Percentiles rank a stretch among this genome's conserved stretches.
These are phyloP conservation scores for Nemotelus nigrinus DNA, from an alignment of 2,888 invertebrate genomes.

Conservation along the genomic window DNA sequence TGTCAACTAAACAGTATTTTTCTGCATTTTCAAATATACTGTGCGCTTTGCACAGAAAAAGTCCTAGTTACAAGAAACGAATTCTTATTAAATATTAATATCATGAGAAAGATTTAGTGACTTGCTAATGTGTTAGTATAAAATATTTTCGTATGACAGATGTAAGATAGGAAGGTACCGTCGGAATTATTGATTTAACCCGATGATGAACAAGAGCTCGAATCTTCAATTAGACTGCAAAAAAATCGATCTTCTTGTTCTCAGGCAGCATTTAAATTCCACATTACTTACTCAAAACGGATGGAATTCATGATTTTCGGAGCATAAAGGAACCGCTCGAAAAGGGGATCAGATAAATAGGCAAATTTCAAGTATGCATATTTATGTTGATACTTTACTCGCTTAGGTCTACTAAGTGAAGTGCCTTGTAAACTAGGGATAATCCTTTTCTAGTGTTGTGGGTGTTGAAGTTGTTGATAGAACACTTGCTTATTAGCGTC, in stretches of 20 bases:
- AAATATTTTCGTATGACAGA: not conserved
- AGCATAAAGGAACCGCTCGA: no score
- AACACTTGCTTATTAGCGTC: slow-evolving; percentile 8
- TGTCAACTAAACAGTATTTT: slow-evolving; percentile 50
- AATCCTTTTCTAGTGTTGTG: slow-evolving; percentile 43
- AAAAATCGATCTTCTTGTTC: no score
- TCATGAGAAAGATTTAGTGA: slow-evolving; percentile 31
- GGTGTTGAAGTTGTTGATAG: slow-evolving; percentile 10
- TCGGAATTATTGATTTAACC: no score
- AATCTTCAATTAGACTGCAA: no score
- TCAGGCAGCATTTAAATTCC: no score
- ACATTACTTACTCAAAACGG: no score
- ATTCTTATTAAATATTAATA: slow-evolving; percentile 35
- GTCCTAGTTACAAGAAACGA: not conserved
- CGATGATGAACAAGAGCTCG: no score
- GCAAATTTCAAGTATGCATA: slow-evolving; percentile 16
- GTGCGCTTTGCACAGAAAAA: not conserved
- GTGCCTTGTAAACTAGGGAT: slow-evolving; percentile 39
- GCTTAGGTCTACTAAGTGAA: slow-evolving; percentile 8
- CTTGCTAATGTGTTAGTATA: slow-evolving; percentile 28
- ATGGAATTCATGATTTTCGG: no score
- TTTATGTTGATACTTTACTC: slow-evolving; percentile 9
- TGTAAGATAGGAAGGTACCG: not conserved
- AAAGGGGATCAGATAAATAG: no score
- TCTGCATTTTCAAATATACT: slow-evolving; percentile 8